A percentile compares a stretch with the other conserved stretches of the same genome.
These are phyloP conservation scores for Anomalospiza imberbis DNA, from an alignment of 2,797 vertebrate genomes.

Conservation along the genomic window DNA sequence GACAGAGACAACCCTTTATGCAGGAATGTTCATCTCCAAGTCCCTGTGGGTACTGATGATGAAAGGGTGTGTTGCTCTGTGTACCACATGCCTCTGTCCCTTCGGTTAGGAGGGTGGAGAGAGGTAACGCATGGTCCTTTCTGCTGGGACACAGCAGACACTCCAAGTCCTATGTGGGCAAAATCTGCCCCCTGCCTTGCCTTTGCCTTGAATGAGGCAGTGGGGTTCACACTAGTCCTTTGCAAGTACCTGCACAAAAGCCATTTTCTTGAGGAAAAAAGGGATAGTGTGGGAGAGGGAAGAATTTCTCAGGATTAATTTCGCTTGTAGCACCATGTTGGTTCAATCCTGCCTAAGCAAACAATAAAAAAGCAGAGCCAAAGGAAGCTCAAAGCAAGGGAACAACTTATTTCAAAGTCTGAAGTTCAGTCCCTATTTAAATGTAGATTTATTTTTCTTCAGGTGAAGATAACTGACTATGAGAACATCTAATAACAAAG, in stretches of 20 bases:
- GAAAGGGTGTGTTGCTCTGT: not conserved
- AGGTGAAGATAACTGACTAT: not conserved
- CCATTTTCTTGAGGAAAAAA: not conserved
- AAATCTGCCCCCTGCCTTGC: not conserved
- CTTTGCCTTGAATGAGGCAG: not conserved
- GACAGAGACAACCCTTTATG: not conserved
- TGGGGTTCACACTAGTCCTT: not conserved
- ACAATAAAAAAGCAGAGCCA: not conserved
- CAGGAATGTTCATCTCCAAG: not conserved
- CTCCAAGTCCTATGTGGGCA: not conserved
- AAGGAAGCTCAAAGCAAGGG: not conserved
- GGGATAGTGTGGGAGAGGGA: not conserved
- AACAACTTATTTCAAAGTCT: not conserved
- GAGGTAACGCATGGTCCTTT: not conserved
- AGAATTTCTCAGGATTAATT: not conserved
- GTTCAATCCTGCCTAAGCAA: not conserved
- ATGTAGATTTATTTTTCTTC: not conserved
- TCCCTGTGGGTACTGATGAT: not conserved
- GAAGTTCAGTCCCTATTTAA: not conserved
- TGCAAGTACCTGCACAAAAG: not conserved
- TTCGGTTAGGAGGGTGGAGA: accelerated
- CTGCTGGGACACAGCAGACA: not conserved
- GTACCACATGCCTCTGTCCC: not conserved
- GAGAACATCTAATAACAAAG: not conserved
- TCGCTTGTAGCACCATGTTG: not conserved